Percentiles rank a stretch among this genome's conserved stretches.
Conservation (phyloP, 2,888 invertebrate genomes). For the Coelopa pilipes region DNA sequence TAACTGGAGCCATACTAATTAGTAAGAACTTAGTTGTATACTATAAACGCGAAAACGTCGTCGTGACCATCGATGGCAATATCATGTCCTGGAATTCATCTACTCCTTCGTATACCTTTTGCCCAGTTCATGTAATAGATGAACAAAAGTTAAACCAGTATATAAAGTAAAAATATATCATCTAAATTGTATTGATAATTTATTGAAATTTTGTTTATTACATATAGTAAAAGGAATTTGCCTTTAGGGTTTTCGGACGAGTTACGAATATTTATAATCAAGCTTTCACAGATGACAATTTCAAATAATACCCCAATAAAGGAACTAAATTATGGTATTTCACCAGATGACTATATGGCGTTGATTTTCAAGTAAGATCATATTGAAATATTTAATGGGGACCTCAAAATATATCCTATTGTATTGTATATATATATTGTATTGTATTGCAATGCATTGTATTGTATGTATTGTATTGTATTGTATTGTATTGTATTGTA, state of each 20-base stretch:
- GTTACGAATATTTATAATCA: background rate
- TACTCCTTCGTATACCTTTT: background rate
- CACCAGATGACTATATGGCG: background rate
- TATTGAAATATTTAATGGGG: background rate
- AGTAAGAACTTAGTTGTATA: background rate
- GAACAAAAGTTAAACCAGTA: background rate
- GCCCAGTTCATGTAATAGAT: background rate
- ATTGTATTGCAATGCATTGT: background rate
- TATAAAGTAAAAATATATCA: background rate
- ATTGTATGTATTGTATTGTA: too few relatives aligned
- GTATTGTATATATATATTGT: background rate
- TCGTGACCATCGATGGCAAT: background rate
- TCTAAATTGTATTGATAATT: too few relatives aligned
- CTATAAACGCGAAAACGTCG: background rate
- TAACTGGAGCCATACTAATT: background rate
- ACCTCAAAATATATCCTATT: background rate
- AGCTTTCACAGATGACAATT: background rate
- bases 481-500: background rate
- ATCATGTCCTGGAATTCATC: background rate
- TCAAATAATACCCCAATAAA: background rate
- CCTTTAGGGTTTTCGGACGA: background rate
- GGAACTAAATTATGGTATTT: conserved; percentile 1
- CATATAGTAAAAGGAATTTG: background rate
- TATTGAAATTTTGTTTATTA: too few relatives aligned
- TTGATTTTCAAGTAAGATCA: conserved; percentile 1